These are phyloP conservation scores for Chascanopsetta lugubris DNA, from an alignment of 2,113 vertebrate species.

Conservation along the genomic window DNA sequence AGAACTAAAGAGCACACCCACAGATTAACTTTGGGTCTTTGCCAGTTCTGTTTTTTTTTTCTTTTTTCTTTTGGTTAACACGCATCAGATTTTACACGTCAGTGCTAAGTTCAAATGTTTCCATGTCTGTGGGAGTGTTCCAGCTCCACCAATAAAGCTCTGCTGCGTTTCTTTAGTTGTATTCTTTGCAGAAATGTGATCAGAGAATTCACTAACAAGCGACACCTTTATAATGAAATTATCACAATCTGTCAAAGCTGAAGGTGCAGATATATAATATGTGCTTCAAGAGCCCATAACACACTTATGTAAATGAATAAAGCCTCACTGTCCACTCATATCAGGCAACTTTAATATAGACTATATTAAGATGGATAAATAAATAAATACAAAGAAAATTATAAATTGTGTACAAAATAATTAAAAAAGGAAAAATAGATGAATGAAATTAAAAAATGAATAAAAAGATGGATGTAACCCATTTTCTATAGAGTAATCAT, in stretches of 20 bases:
- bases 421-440: too few relatives aligned
- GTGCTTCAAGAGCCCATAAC: conserved; percentile 22
- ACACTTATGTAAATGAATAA: conserved; percentile 21
- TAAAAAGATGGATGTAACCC: too few relatives aligned
- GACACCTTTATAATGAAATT: not conserved
- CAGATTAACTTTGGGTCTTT: conserved; percentile 3
- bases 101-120: conserved; percentile 50
- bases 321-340: not conserved
- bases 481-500: too few relatives aligned
- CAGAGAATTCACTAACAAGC: not conserved
- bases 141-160: not conserved
- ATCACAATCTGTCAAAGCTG: not conserved
- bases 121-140: conserved; percentile 8
- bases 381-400: too few relatives aligned
- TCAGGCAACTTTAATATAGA: too few relatives aligned
- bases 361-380: too few relatives aligned
- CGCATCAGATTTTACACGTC: conserved; percentile 28
- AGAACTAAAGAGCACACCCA: not conserved
- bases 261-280: not conserved
- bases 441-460: too few relatives aligned
- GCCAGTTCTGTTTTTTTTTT: conserved; percentile 1
- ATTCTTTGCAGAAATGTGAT: conserved; percentile 8
- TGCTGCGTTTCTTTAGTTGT: not conserved
- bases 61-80: too few relatives aligned
- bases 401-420: too few relatives aligned